Evolutionary conservation across 1,140 invertebrate genomes (phyloP), one percentile per base, ranked within the genome.

Genomic region (Pteromalus puparum): DNA sequence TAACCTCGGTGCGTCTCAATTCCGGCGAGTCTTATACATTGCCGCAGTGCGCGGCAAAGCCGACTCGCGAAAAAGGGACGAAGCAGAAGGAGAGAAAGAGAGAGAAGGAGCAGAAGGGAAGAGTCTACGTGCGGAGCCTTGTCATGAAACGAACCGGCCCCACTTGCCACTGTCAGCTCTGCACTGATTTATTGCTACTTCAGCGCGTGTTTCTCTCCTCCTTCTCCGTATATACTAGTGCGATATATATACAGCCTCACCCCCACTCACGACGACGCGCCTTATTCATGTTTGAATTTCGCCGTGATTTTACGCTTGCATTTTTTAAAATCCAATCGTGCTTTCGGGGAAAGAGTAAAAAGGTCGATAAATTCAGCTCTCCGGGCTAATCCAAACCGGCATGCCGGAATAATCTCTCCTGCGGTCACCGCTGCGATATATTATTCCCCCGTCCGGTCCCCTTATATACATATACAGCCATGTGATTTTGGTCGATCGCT

Each of bases 121-220:
- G 53, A 61, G 83, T 65, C 84, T n/a, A 61, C 53, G 53, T 21
- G 21, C 53, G 18, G 53, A 61, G 87, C 87, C 84, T 86, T 87
- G 89, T 90, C 90, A 90, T 87, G 87, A 61, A 61, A 18, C 81
- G 85, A 83, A 87, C 78, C 81, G 80, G 84, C 86, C 88, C 89
- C 87, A 90, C 89, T 91, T 90, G 89, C 87, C 78, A 89, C 85
- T 91, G 90, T 90, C 88, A 89, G 74, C 82, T 85, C 83, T 70
- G 67, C 61, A 84, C 83, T 91, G 90, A 91, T 91, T 91, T 91
- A 91, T 91, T 89, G 87, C 84, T 76, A 85, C 72, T 88, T 21
- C 61, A 12, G 1, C 28, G 28, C 48, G 81, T 76, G 13, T 82
- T 30, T 34, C 72, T n/a, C 73, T 61, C 34, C 38, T 82, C 72